Conservation (phyloP, 23 tunicate genomes). For the Trididemnum miniatum region DNA sequence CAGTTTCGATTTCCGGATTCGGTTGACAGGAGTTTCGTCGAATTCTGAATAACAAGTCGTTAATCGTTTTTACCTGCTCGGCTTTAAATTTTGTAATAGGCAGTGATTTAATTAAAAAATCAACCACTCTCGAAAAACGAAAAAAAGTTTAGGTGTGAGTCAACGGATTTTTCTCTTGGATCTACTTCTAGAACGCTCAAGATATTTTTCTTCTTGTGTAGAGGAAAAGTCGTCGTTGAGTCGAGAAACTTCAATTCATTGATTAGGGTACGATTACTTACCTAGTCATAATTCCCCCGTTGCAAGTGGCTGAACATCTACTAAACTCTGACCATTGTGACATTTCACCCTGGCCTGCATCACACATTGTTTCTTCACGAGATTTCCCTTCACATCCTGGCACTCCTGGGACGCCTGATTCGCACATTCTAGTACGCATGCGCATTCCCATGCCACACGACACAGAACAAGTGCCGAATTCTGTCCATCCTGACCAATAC, state of each 20-base stretch:
- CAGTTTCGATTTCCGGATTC: slow-evolving; percentile 46
- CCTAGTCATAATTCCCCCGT: slow-evolving; percentile 77
- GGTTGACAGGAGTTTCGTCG: slow-evolving; percentile 9
- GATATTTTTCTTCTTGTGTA: no score
- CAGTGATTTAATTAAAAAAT: no score
- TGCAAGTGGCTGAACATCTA: slow-evolving; percentile 73
- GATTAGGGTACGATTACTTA: no score
- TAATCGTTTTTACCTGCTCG: no score
- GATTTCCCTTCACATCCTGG: slow-evolving; percentile 60
- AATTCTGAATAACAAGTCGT: no score
- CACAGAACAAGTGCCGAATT: slow-evolving; percentile 71
- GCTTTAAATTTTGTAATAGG: no score
- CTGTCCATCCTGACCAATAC: slow-evolving; percentile 94
- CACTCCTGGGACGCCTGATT: slow-evolving; percentile 53
- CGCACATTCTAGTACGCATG: slow-evolving; percentile 51
- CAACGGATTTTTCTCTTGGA: no score
- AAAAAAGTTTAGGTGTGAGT: no score
- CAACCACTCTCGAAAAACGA: no score
- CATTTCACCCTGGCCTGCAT: slow-evolving; percentile 63
- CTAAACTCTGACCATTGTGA: slow-evolving; percentile 64
- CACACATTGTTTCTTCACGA: slow-evolving; percentile 50
- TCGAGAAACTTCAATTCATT: no score
- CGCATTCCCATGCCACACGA: slow-evolving; percentile 73
- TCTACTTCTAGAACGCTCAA: no score
- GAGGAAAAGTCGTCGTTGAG: no score